phyloP scores from a whole-genome alignment of 1,140 invertebrate genomes.

The Tyrophagus putrescentiae region DNA sequence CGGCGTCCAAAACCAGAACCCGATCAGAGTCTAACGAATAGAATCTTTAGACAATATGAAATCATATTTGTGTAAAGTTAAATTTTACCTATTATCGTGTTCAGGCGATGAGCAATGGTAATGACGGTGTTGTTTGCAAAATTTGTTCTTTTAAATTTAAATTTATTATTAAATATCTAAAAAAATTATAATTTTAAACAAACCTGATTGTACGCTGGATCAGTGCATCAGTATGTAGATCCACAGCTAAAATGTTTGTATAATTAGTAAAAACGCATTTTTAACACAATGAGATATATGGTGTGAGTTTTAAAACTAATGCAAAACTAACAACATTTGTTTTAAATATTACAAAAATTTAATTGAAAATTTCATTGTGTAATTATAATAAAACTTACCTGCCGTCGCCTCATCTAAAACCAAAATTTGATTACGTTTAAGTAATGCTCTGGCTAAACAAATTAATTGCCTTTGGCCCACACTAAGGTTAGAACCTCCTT shows the following conservation, averaged over 20 bases:
- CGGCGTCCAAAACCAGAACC: constrained; percentile 24
- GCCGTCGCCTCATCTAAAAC: constrained; percentile 58
- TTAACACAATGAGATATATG: too few species aligned
- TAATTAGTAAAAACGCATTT: too few species aligned
- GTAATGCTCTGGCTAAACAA: constrained; percentile 54
- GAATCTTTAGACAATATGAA: constrained; percentile 34
- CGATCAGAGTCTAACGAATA: constrained; percentile 31
- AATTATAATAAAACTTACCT: too few species aligned
- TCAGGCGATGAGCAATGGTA: constrained; percentile 35
- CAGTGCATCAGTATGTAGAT: constrained; percentile 45
- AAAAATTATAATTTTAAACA: neutral
- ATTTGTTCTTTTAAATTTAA: constrained; percentile 27
- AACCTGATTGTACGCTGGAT: constrained; percentile 33
- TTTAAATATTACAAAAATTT: too few species aligned
- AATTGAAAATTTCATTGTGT: too few species aligned
- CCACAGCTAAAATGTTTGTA: too few species aligned
- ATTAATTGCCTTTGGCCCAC: constrained; percentile 59
- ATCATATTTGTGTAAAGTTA: constrained; percentile 31
- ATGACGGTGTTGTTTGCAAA: constrained; percentile 34
- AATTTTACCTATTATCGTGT: constrained; percentile 24
- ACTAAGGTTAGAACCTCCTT: constrained; percentile 45
- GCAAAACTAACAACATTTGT: too few species aligned
- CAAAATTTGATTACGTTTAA: constrained; percentile 47
- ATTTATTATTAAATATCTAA: neutral
- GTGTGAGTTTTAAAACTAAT: too few species aligned